Conservation (phyloP, 2,888 invertebrate species). For the Steromphala cineraria region DNA sequence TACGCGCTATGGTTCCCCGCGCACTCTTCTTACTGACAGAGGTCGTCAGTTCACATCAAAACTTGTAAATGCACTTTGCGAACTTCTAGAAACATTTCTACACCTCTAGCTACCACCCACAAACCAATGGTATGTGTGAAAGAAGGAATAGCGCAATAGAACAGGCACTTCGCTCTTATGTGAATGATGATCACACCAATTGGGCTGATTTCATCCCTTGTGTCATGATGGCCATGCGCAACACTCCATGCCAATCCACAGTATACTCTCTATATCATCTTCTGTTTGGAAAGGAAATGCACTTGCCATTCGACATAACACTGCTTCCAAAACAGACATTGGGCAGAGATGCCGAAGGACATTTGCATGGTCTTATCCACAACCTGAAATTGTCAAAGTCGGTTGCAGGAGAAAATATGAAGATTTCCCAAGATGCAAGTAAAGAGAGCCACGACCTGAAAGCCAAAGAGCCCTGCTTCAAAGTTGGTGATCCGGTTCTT, state of each 20-base stretch:
- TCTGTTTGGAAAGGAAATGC: constrained; percentile 42
- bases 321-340: constrained; percentile 33
- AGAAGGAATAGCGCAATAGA: constrained; percentile 38
- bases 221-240: constrained; percentile 45
- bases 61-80: constrained; percentile 39
- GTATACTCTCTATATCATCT: constrained; percentile 38
- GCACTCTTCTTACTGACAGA: constrained; percentile 39
- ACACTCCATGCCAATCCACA: constrained; percentile 37
- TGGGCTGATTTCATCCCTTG: constrained; percentile 39
- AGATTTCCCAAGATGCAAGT: too few relatives aligned
- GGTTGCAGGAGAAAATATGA: too few relatives aligned
- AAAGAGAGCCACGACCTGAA: constrained; percentile 28
- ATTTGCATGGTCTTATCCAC: constrained; percentile 26
- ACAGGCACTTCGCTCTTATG: constrained; percentile 37
- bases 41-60: constrained; percentile 42
- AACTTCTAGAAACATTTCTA: constrained; percentile 36
- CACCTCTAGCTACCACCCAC: constrained; percentile 43
- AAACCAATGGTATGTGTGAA: constrained; percentile 43
- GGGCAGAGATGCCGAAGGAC: constrained; percentile 31
- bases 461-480: constrained; percentile 25
- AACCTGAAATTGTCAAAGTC: too few relatives aligned
- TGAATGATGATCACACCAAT: constrained; percentile 34
- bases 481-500: constrained; percentile 16
- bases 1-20: constrained; percentile 43
- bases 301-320: constrained; percentile 31